Percentiles rank a stretch among this genome's conserved stretches.
Conservation (phyloP, 1,140 invertebrate genomes). For the Hyposmocoma kahamanoa region DNA sequence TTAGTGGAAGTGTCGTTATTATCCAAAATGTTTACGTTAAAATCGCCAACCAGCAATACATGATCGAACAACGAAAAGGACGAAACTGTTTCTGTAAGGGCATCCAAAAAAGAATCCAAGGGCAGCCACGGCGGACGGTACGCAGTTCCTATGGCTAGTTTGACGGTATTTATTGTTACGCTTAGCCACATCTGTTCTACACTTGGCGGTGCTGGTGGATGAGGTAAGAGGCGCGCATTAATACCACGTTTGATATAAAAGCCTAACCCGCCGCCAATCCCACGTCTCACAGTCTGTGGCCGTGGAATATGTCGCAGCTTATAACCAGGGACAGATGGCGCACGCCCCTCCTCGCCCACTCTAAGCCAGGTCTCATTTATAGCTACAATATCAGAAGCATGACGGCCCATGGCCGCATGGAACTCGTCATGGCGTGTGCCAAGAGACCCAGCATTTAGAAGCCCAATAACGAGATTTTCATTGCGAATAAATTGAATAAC, state of each 20-base stretch:
- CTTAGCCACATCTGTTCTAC: slow-evolving; percentile 1
- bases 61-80: background rate
- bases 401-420: too few relatives aligned
- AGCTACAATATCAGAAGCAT: too few relatives aligned
- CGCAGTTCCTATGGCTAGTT: background rate
- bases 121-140: background rate
- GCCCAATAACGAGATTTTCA: too few relatives aligned
- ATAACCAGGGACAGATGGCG: too few relatives aligned
- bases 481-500: too few relatives aligned
- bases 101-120: background rate
- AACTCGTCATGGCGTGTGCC: too few relatives aligned
- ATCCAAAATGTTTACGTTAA: background rate
- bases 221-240: background rate
- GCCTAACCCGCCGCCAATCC: background rate
- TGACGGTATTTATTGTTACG: background rate
- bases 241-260: background rate
- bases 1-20: background rate
- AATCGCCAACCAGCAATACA: background rate
- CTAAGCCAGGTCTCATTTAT: too few relatives aligned
- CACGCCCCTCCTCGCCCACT: too few relatives aligned
- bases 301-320: too few relatives aligned
- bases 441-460: too few relatives aligned
- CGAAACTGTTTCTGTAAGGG: background rate
- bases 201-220: background rate
- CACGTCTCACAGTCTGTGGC: too few relatives aligned